Evolutionary conservation across 2,797 vertebrate species (phyloP), one percentile per base, ranked within the genome.

Genomic region (Anisognathus igniventris): DNA sequence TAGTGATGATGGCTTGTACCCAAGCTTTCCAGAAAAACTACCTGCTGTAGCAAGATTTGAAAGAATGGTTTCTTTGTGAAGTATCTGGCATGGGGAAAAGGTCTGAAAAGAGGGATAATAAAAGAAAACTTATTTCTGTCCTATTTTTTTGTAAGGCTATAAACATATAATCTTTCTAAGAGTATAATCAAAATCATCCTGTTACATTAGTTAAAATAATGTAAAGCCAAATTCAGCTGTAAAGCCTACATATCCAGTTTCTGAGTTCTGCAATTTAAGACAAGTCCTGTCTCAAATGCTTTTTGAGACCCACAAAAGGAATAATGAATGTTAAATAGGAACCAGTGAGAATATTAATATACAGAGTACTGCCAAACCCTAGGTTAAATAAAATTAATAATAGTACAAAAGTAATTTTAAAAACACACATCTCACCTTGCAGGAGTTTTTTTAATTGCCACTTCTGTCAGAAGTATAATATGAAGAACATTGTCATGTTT

Each of bases 11-110:
- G 21, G 60, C 64, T 79, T 82, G 64, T 25, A 17, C 45, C n/a
- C 45, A 86, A 28, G 44, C 33, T 72, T 77, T 66, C 48, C 66
- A 64, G 45, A 93, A 80, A 90, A 80, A 88, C 22, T 61, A 53
- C 47, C 40, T 65, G 45, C 42, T 67, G 25, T 45, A 67, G 45
- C 35, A 86, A 71, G 39, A 44, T 56, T 33, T 54, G 70, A 83
- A 86, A 88, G 48, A 95, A 83, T 22, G 14, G 22, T 68, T 93
- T 88, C 88, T 94, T 90, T 88, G 57, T 86, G 61, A 77, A 91
- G 20, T 42, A 50, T 50, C 57, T 90, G 68, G 68, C 61, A 54
- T 21, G 12, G 24, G 10, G 6, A 51, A 92, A 80, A 77, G 30
- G 45, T 83, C 53, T 83, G 70, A 88, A 94, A 92, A 40, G 33